These are phyloP conservation scores for Tokudaia muenninki DNA, from an alignment of 2,797 vertebrate species.

Conservation along the genomic window DNA sequence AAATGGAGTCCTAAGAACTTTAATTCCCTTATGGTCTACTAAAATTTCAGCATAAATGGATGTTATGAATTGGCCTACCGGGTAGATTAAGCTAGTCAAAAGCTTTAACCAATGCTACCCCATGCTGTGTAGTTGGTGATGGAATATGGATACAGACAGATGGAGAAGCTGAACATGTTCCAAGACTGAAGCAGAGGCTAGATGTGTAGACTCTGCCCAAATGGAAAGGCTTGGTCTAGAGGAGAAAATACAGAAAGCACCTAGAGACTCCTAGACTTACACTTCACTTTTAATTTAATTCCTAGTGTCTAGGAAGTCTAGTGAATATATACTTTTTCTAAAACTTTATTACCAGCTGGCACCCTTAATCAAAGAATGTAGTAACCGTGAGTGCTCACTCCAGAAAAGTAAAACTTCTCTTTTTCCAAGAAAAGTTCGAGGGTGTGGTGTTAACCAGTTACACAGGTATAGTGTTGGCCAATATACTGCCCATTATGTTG, in stretches of 20 bases:
- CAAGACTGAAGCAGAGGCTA: neutral
- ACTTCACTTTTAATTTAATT: neutral
- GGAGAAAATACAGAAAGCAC: neutral
- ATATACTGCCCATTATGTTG: no score
- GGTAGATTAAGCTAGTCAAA: neutral
- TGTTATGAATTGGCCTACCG: neutral
- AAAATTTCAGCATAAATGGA: neutral
- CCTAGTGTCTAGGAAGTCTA: neutral
- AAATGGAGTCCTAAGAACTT: neutral
- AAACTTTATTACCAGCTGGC: neutral
- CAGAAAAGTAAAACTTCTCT: neutral
- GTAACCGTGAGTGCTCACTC: neutral
- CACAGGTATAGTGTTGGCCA: neutral
- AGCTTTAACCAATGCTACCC: conserved; percentile 20
- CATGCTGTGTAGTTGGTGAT: neutral
- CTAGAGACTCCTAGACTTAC: neutral
- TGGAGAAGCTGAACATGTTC: neutral
- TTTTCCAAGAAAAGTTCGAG: neutral
- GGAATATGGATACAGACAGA: neutral
- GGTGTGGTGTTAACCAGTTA: neutral
- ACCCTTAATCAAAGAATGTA: neutral
- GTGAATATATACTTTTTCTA: neutral
- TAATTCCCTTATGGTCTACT: neutral
- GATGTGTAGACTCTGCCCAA: neutral
- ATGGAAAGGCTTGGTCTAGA: neutral